These are phyloP conservation scores for Tachystola acroxantha DNA, from an alignment of 2,888 invertebrate genomes.

Conservation along the genomic window DNA sequence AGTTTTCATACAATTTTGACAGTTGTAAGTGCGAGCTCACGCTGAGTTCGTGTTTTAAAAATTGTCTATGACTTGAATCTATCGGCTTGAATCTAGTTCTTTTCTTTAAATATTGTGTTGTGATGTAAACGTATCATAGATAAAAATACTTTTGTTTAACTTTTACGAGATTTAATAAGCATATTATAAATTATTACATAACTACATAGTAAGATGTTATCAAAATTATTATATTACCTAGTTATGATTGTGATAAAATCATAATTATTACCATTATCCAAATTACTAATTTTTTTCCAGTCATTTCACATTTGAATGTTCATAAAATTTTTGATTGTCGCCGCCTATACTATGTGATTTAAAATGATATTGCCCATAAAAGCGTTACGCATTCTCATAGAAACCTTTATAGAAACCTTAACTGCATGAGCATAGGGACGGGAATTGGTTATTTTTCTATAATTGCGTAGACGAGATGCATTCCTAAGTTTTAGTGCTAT, in stretches of 20 bases:
- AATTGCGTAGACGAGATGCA: not conserved
- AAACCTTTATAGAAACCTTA: not conserved
- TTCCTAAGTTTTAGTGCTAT: not conserved
- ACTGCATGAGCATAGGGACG: not conserved
- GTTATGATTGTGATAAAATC: too few relatives aligned
- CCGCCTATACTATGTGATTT: constrained; percentile 3
- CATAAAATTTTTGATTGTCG: constrained; percentile 6
- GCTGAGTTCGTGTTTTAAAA: too few relatives aligned
- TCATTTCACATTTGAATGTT: constrained; percentile 4
- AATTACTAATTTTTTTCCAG: constrained; percentile 6
- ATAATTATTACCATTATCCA: constrained; percentile 2
- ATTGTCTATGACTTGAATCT: too few relatives aligned
- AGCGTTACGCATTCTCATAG: not conserved
- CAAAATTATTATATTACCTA: not conserved
- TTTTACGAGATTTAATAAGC: too few relatives aligned
- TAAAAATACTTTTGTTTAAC: too few relatives aligned
- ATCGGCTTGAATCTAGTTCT: too few relatives aligned
- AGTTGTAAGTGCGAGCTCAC: too few relatives aligned
- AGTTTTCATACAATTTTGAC: too few relatives aligned
- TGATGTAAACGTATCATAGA: too few relatives aligned
- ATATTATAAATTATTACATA: too few relatives aligned
- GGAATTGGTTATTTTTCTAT: not conserved
- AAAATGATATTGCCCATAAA: constrained; percentile 6
- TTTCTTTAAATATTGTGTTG: too few relatives aligned
- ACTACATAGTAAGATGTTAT: not conserved